Conservation (phyloP, 2,888 invertebrate species). For the Catocala fraxini region DNA sequence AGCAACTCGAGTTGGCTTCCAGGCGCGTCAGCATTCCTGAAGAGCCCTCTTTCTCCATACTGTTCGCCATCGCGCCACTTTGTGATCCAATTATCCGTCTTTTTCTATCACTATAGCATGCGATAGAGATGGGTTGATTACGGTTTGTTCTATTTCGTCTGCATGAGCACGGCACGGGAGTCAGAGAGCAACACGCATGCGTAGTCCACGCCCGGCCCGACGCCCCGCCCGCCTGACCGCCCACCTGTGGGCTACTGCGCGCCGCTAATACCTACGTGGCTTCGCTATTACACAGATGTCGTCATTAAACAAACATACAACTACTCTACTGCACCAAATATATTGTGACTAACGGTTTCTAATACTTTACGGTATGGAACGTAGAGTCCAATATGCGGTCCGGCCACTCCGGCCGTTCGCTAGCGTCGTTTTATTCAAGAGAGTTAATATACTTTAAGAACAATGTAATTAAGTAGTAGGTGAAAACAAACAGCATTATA, state of each 20-base stretch:
- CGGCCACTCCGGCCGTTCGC: not conserved
- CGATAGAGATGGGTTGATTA: constrained; percentile 74
- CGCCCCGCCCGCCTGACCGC: constrained; percentile 81
- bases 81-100: constrained; percentile 67
- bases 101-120: constrained; percentile 68
- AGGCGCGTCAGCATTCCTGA: constrained; percentile 73
- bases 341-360: not conserved
- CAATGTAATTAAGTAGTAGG: constrained; percentile 42
- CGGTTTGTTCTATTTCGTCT: constrained; percentile 61
- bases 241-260: constrained; percentile 80
- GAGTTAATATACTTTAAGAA: constrained; percentile 38
- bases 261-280: constrained; percentile 67
- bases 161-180: constrained; percentile 61
- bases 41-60: constrained; percentile 70
- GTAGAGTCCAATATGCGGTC: constrained; percentile 5
- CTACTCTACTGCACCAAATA: constrained; percentile 6
- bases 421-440: constrained; percentile 22
- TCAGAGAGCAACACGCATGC: constrained; percentile 74
- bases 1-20: constrained; percentile 63
- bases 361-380: not conserved
- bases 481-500: constrained; percentile 64
- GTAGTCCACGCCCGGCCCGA: constrained; percentile 74
- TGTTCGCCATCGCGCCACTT: constrained; percentile 60
- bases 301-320: not conserved
- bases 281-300: constrained; percentile 14